Evolutionary conservation across 1,140 invertebrate genomes (phyloP), one percentile per base, ranked within the genome.

Genomic region (Anastrepha ludens): DNA sequence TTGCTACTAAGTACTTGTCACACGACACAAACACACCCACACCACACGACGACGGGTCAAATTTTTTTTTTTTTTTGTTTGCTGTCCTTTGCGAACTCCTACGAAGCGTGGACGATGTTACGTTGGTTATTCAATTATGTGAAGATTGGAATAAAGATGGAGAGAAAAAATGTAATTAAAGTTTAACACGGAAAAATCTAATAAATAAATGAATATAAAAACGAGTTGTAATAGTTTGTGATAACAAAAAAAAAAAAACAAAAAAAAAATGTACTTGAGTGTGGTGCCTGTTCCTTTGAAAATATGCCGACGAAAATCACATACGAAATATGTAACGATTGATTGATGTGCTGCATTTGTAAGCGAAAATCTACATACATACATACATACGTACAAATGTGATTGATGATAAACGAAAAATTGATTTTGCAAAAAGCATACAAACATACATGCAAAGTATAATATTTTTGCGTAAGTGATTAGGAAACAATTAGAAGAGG

Each of bases 121-220:
- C 74, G 74, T 81, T 81, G 47, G 74, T 81, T 81, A 81, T 81
- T 81, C 74, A 81, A 81, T 81, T 81, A 81, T 81, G 74, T 55
- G 74, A 11, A 9, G 74, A 81, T 44, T 81, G 74, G 9, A 47
- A 55, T 55, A 55, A 47, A 47, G 20, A 81, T n/a, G n/a, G 74
- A 74, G 5, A 41, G 9, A 74, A 74, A n/a, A 50, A 67, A 20
- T 67, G 64, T 15, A 67, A 67, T 67, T 67, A 7, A 67, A 67
- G 17, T 47, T 81, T 55, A 13, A 67, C 6, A 20, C 44, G 15
- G 29, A 3, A 58, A 50, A 81, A 81, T 29, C 29, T 29, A 29
- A 29, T 29, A 29, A 78, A 81, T 47, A 15, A 44, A n/a, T 81
- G 41, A 58, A 20, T 3, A 55, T 55, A 58, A 20, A 20, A 58